Evolutionary conservation across 2,113 vertebrate species (phyloP), one percentile per base, ranked within the genome.

Genomic region (Equus quagga): DNA sequence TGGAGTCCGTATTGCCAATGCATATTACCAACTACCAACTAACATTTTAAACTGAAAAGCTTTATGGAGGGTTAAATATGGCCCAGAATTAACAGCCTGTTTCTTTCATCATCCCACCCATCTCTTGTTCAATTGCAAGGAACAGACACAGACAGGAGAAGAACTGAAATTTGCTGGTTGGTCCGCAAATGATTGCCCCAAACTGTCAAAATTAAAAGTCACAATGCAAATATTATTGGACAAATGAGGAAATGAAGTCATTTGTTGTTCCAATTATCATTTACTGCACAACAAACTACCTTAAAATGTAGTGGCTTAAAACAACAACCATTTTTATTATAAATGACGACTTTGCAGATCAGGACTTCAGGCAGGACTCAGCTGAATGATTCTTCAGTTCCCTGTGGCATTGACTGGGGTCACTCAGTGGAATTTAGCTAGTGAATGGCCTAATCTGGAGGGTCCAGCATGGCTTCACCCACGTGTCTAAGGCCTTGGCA

Each of bases 1-100:
- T 54, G 11, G 11, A 92, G 62, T 75, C 54, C 54, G 13, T 54
- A 46, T 80, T 93, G 33, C 70, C 90, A 97, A 84, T 31, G 28
- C 24, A 56, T 60, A 58, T 79, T 69, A 88, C 26, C 65, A 69
- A 81, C 94, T 92, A 83, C 78, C 3, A 69, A 81, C 94, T 92
- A 83, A 70, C 3, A 15, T 54, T 94, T 90, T 67, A 73, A 95
- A 88, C 60, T 65, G 88, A 82, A 93, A 93, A 64, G 19, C 24
- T 90, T 79, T 76, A 91, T 49, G 41, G 44, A 82, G 23, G 6
- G 31, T 65, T 83, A 67, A 92, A 83, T 84, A 88, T 49, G 8
- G 4, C 49, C 28, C 90, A 75, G 19, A 88, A 69, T 58, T 58
- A 76, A 85, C 6, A 80, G n/a, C 72, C 72, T 84, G 9, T 51